Conservation (phyloP, 2,888 invertebrate species). For the Eupithecia abbreviata region DNA sequence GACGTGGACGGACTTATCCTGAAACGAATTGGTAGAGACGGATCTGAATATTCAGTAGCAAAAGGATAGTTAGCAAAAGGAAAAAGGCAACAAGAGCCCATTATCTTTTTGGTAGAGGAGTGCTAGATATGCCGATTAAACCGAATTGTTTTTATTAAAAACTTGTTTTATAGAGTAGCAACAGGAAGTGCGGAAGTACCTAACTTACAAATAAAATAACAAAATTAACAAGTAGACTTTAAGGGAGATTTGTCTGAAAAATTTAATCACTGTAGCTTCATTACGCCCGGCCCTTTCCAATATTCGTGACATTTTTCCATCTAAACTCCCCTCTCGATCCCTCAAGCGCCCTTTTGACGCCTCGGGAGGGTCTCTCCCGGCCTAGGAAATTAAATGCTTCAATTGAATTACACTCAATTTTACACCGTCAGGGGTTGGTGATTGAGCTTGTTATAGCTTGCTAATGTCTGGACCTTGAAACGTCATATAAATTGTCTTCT, state of each 20-base stretch:
- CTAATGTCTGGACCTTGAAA: constrained; percentile 33
- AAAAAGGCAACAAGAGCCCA: not conserved
- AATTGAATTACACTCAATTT: constrained; percentile 70
- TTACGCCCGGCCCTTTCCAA: constrained; percentile 59
- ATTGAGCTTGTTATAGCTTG: constrained; percentile 63
- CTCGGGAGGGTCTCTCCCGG: constrained; percentile 58
- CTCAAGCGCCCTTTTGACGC: constrained; percentile 73
- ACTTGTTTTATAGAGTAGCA: not conserved
- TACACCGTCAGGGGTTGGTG: constrained; percentile 55
- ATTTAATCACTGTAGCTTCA: constrained; percentile 66
- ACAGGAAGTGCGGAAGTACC: too few relatives aligned
- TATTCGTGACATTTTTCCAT: constrained; percentile 65
- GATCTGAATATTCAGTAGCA: constrained; percentile 12
- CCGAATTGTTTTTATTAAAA: not conserved
- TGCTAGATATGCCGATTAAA: not conserved
- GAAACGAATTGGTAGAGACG: constrained; percentile 18
- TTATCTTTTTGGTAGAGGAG: not conserved
- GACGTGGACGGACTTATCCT: constrained; percentile 13
- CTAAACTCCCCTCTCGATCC: constrained; percentile 61
- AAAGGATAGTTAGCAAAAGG: too few relatives aligned
- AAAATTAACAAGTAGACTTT: constrained; percentile 46
- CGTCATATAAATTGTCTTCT: constrained; percentile 46
- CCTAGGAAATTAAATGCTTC: constrained; percentile 68
- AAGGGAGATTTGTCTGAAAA: constrained; percentile 46
- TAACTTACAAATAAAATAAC: not conserved